These are phyloP conservation scores for Venturia canescens DNA, from an alignment of 1,140 invertebrate genomes.

Conservation along the genomic window DNA sequence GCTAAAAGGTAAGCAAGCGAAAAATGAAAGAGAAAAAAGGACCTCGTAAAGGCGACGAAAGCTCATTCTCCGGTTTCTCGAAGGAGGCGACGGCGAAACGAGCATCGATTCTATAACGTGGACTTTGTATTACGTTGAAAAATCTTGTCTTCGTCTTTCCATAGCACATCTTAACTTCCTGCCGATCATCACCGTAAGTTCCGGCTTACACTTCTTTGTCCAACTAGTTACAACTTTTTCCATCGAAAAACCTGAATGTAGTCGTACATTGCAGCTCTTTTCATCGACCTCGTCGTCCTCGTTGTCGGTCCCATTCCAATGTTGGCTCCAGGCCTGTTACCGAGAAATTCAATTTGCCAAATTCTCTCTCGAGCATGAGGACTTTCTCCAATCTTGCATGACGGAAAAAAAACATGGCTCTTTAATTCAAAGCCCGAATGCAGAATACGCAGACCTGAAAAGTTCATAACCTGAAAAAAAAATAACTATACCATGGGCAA, in stretches of 20 bases:
- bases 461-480: too few relatives aligned
- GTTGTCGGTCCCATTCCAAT: neutral
- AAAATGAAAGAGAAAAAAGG: conserved; percentile 28
- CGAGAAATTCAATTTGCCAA: conserved; percentile 17
- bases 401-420: neutral
- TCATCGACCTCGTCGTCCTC: neutral
- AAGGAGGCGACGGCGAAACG: conserved; percentile 20
- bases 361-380: neutral
- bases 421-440: neutral
- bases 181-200: conserved; percentile 34
- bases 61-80: conserved; percentile 22
- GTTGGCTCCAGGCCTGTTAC: neutral
- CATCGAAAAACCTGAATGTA: conserved; percentile 41
- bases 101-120: neutral
- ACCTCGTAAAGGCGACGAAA: conserved; percentile 4
- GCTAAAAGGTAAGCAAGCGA: neutral
- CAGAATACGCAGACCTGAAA: too few relatives aligned
- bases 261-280: neutral
- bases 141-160: neutral
- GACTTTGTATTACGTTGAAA: conserved; percentile 6
- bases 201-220: conserved; percentile 39
- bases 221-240: conserved; percentile 60
- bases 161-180: neutral
- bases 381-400: conserved; percentile 7
- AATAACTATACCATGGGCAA: too few relatives aligned